Evolutionary conservation across 2,113 vertebrate species (phyloP), one percentile per base, ranked within the genome.

Genomic region (Hepsetus odoe): DNA sequence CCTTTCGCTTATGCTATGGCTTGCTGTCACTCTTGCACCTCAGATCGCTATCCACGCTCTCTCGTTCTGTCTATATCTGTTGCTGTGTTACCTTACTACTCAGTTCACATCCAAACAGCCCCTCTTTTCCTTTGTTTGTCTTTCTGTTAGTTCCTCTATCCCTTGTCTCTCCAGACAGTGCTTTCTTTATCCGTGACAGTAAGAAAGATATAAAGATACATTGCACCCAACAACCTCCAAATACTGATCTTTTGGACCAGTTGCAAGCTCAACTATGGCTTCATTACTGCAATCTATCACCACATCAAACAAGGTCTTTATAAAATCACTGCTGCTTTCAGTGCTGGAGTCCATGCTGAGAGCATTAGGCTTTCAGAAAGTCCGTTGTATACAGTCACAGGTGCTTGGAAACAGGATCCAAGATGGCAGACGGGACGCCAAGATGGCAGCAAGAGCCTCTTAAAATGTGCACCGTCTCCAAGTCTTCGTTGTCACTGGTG

Each of bases 341-440:
- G 68, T 26, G 68, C 10, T 55, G 67, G 51, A 56, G 59, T 69
- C 69, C 56, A 46, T 32, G 32, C 55, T 46, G 58, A 72, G 58
- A 46, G 44, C 69, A 79, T 72, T 79, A 79, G 40, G 58, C 77
- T 65, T 64, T n/a, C 58, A 65, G 28, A 51, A 62, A 70, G 64
- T 24, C 44, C 2, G 40, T 67, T 62, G 61, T 66, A 66, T 33
- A 71, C 33, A 65, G 44, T 44, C 44, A 49, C 79, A 81, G 77
- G 65, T 80, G 73, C 71, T 69, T 44, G 32, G 75, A 73, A 83
- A 80, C 74, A 22, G 44, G 68, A 72, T 73, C 78, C 74, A 83
- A 80, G 56, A 77, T 73, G 55, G 78, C 70, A 61, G 55, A n/a
- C 70, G 42, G 6, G 28, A 53, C 38, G 78, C 74, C 78, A 76